These are phyloP conservation scores for Crypturellus undulatus DNA, from an alignment of 2,113 vertebrate species.

Conservation along the genomic window DNA sequence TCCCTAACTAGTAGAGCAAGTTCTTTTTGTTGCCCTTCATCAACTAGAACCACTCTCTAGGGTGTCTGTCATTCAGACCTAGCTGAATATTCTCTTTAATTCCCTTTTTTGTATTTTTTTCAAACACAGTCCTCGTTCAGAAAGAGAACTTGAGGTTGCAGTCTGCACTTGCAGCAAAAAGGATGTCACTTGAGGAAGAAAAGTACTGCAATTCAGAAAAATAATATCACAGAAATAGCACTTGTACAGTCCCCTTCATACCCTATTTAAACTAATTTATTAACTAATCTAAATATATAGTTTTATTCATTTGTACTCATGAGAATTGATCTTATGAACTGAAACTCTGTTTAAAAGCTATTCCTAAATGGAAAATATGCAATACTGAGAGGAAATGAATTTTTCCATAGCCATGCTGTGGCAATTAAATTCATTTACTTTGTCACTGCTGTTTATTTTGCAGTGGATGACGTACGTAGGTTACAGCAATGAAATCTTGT, in stretches of 20 bases:
- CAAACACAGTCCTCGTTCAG: neutral
- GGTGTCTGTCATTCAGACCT: neutral
- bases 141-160: neutral
- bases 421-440: conserved; percentile 8
- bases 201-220: conserved; percentile 22
- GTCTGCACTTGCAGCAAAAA: neutral
- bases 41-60: conserved; percentile 1
- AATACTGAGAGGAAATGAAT: neutral
- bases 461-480: neutral
- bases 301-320: neutral
- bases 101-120: neutral
- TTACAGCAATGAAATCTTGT: neutral
- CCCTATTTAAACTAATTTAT: conserved; percentile 1
- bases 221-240: conserved; percentile 6
- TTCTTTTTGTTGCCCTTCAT: conserved; percentile 24
- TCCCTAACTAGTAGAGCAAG: conserved; percentile 23
- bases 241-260: neutral
- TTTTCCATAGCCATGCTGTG: neutral
- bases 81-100: neutral
- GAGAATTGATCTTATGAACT: conserved; percentile 8
- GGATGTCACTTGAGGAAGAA: neutral
- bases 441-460: conserved; percentile 7
- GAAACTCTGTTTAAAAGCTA: neutral
- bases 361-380: neutral
- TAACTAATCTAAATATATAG: neutral